Conservation (phyloP, 2,888 invertebrate species). For the Hirtodrosophila trivittata region DNA sequence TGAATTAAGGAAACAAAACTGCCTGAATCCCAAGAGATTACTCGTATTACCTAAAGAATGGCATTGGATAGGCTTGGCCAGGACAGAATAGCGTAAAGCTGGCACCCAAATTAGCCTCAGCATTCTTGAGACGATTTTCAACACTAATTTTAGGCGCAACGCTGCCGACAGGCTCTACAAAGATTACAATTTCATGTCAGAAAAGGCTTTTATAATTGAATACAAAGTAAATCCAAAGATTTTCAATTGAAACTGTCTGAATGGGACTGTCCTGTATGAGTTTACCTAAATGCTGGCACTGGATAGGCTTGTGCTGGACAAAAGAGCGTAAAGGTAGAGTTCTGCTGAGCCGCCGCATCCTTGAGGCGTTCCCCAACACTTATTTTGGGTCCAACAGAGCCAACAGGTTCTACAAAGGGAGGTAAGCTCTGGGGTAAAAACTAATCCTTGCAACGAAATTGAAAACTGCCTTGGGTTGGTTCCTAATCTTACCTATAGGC, state of each 20-base stretch:
- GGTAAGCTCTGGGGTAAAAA: too few relatives aligned
- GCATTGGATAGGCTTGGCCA: slow-evolving; percentile 89
- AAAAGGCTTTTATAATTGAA: not conserved
- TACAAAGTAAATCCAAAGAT: too few relatives aligned
- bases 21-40: slow-evolving; percentile 45
- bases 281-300: slow-evolving; percentile 88
- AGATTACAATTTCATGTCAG: not conserved
- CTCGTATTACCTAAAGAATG: slow-evolving; percentile 90
- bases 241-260: not conserved
- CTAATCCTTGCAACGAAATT: not conserved
- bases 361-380: slow-evolving; percentile 87
- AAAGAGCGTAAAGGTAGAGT: slow-evolving; percentile 86
- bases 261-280: too few relatives aligned
- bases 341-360: slow-evolving; percentile 84
- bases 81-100: slow-evolving; percentile 89
- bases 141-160: slow-evolving; percentile 84
- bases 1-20: slow-evolving; percentile 37
- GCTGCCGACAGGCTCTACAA: slow-evolving; percentile 86
- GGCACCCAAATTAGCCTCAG: slow-evolving; percentile 74
- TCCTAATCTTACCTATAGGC: slow-evolving; percentile 86
- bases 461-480: slow-evolving; percentile 43
- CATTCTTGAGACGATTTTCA: slow-evolving; percentile 87
- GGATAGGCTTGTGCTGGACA: slow-evolving; percentile 92
- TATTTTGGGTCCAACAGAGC: slow-evolving; percentile 87
- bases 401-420: slow-evolving; percentile 84